Conservation (phyloP, 2,113 vertebrate genomes). For the Mastomys natalensis region DNA sequence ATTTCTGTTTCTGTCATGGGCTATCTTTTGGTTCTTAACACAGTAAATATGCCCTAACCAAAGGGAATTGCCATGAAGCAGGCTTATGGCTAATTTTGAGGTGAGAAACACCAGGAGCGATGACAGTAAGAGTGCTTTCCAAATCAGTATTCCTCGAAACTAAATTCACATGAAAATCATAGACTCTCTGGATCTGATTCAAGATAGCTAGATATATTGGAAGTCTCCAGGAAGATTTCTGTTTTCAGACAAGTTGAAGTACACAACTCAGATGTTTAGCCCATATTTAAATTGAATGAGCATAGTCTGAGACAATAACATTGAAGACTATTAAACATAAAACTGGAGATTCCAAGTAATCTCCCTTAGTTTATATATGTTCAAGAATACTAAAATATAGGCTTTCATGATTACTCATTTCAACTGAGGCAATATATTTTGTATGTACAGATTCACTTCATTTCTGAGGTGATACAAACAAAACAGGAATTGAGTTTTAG, state of each 20-base stretch:
- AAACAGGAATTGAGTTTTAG: neutral
- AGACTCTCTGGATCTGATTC: neutral
- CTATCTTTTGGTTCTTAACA: neutral
- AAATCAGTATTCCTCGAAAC: neutral
- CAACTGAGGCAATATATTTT: neutral
- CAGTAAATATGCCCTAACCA: neutral
- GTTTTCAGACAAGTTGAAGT: conserved; percentile 30
- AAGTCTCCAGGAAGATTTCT: neutral
- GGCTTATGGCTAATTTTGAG: neutral
- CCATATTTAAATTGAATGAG: neutral
- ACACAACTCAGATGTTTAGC: neutral
- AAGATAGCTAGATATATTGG: neutral
- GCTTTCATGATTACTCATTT: neutral
- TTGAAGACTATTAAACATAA: neutral
- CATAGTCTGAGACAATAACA: neutral
- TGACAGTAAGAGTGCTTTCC: neutral
- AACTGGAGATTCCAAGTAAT: neutral
- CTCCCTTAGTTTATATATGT: neutral
- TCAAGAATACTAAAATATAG: neutral
- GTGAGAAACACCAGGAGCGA: neutral
- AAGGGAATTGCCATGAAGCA: neutral
- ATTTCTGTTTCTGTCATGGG: neutral
- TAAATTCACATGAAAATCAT: neutral
- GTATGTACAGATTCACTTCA: neutral
- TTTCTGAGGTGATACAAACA: neutral